Percentiles rank a stretch among this genome's conserved stretches.
These are phyloP conservation scores for Micronycteris hirsuta DNA, from an alignment of 2,113 vertebrate species.

Conservation along the genomic window DNA sequence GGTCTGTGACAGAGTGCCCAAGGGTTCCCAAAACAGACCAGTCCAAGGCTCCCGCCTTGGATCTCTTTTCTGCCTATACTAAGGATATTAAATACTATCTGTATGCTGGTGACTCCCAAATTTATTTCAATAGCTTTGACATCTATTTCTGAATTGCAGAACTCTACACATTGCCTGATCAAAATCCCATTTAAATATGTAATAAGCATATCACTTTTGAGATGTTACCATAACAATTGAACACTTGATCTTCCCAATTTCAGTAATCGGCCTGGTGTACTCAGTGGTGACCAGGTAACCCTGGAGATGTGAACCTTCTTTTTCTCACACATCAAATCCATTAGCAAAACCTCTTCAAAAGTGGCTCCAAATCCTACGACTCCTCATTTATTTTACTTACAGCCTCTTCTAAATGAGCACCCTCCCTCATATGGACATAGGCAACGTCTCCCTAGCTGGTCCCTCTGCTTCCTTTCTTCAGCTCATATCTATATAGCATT, in stretches of 20 bases:
- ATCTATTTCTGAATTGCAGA: not conserved
- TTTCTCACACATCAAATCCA: not conserved
- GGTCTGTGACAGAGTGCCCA: not conserved
- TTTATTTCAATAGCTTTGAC: not conserved
- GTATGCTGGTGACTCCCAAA: not conserved
- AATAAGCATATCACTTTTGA: not conserved
- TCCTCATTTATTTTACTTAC: not conserved
- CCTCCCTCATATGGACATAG: not conserved
- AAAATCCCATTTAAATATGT: not conserved
- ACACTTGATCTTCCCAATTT: not conserved
- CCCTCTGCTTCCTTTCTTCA: not conserved
- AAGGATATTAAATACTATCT: not conserved
- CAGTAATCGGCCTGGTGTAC: not conserved
- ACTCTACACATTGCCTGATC: not conserved
- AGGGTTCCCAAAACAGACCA: not conserved
- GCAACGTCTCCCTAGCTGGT: not conserved
- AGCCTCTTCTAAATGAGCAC: not conserved
- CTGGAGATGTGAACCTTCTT: not conserved
- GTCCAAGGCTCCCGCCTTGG: not conserved
- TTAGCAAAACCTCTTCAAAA: not conserved
- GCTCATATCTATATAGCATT: not conserved
- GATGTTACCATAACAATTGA: not conserved
- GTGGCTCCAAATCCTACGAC: not conserved
- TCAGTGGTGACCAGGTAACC: not conserved
- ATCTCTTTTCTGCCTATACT: not conserved